Base-by-base conservation (phyloP, 2,113 vertebrate species). In the Menura novaehollandiae region DNA sequence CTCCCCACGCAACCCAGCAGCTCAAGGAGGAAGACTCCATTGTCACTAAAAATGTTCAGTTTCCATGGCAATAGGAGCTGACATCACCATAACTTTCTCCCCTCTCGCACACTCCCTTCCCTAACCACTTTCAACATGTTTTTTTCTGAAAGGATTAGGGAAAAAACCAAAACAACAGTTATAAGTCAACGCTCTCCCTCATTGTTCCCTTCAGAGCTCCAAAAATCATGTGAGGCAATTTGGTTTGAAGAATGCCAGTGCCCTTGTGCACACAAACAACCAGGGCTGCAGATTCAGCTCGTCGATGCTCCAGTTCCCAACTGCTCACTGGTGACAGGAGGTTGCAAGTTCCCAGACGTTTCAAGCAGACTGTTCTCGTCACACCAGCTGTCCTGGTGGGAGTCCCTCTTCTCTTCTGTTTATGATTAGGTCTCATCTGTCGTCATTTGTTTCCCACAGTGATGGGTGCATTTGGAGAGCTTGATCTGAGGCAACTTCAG, bases 41-140 rank as follows among this genome's bases (percentile, higher is more conserved):
- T 97, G 93, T 94, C 96, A 94, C 96, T 97, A 97, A 97, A 97
- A 97, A 95, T 97, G 89, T 59, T 96, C 69, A 0, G 97, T 97
- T 97, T 86, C 96, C 93, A 97, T 97, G 88, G 96, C 0, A 2
- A 96, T 95, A 88, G 88, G 63, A 97, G 93, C 79, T 97, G 96
- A 96, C 94, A 97, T 97, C 95, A 97, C 89, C 90, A 97, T 85
- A 97, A 95, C 77, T 97, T 97, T 97, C 71, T 93, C 89, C 82
- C 62, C 76, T 77, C 85, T 93, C 2, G 0, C 37, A 68, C 35
- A 22, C 8, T 86, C 72, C 85, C 64, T 95, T 76, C 59, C 76
- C 69, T 72, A 89, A 56, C 52, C 62, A 87, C 18, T 15, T 93
- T 89, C 72, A 59, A 44, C 23, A 18, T 1, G 0, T 11, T 72